Evolutionary conservation across 2,888 invertebrate genomes (phyloP).

Genomic region (Dasysyrphus tricinctus): DNA sequence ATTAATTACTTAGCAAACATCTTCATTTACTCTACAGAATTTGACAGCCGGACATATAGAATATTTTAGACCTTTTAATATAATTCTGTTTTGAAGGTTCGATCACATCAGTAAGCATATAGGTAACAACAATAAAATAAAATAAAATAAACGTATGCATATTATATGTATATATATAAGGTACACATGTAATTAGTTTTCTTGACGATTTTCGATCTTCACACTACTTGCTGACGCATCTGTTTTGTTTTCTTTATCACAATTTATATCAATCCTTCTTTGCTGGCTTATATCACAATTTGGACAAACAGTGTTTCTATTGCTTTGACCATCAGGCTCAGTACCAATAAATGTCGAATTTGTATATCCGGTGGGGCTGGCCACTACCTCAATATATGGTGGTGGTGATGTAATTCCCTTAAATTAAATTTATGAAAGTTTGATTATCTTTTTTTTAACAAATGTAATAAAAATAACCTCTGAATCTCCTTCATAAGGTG

Average conservation of each 20-base stretch:
- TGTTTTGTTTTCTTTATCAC: slow-evolving; percentile 43
- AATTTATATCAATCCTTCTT: slow-evolving; percentile 18
- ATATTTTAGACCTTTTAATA: too few relatives aligned
- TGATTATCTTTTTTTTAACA: not conserved
- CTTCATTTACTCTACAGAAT: too few relatives aligned
- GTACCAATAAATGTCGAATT: slow-evolving; percentile 55
- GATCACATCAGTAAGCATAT: too few relatives aligned
- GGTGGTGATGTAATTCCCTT: slow-evolving; percentile 73
- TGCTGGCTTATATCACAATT: slow-evolving; percentile 59
- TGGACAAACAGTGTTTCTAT: slow-evolving; percentile 19
- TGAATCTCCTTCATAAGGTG: slow-evolving; percentile 72
- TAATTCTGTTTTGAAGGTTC: too few relatives aligned
- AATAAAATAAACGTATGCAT: not conserved
- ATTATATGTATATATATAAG: too few relatives aligned
- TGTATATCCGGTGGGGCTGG: slow-evolving; percentile 55
- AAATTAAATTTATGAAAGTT: not conserved
- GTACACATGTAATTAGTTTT: slow-evolving; percentile 30
- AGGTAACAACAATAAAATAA: too few relatives aligned
- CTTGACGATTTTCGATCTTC: slow-evolving; percentile 32
- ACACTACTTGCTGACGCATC: slow-evolving; percentile 12
- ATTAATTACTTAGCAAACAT: too few relatives aligned
- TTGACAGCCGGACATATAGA: too few relatives aligned
- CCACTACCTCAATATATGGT: slow-evolving; percentile 72
- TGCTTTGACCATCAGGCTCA: slow-evolving; percentile 38
- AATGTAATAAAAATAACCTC: slow-evolving; percentile 10